A percentile compares a stretch with the other conserved stretches of the same genome.
These are phyloP conservation scores for Ophonus ardosiacus DNA, from an alignment of 2,888 invertebrate species.

Conservation along the genomic window DNA sequence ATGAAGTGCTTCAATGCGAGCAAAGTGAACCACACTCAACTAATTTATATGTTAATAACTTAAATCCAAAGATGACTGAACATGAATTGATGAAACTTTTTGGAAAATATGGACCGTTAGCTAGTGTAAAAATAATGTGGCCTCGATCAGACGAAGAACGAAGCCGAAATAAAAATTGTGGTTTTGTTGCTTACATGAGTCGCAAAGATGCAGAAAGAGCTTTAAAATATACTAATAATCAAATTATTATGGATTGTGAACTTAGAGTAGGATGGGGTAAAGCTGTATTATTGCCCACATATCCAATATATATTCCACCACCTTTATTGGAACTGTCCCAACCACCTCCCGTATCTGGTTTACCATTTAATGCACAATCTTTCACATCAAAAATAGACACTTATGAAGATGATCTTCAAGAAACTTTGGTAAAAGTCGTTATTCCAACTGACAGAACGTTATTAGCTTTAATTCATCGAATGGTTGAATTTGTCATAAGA, in stretches of 20 bases:
- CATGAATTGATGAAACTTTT: slow-evolving; percentile 97
- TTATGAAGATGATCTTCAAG: slow-evolving; percentile 83
- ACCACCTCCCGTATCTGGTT: slow-evolving; percentile 93
- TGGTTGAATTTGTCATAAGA: slow-evolving; percentile 98
- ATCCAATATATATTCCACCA: slow-evolving; percentile 98
- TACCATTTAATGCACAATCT: slow-evolving; percentile 97
- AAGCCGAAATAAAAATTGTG: slow-evolving; percentile 94
- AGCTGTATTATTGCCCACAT: slow-evolving; percentile 95
- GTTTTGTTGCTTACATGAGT: slow-evolving; percentile 99
- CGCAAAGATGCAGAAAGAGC: slow-evolving; percentile 97
- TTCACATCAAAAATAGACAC: slow-evolving; percentile 67
- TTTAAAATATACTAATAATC: slow-evolving; percentile 88
- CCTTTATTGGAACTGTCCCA: slow-evolving; percentile 86
- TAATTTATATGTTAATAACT: slow-evolving; percentile 96
- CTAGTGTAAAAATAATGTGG: slow-evolving; percentile 99
- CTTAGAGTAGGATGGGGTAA: slow-evolving; percentile 99
- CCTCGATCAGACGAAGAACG: slow-evolving; percentile 98
- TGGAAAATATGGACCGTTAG: slow-evolving; percentile 97
- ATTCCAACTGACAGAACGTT: slow-evolving; percentile 82
- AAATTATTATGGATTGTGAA: slow-evolving; percentile 94
- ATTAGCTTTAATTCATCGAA: slow-evolving; percentile 95
- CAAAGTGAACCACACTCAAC: slow-evolving; percentile 97
- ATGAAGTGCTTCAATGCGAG: slow-evolving; percentile 74
- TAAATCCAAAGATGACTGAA: slow-evolving; percentile 96
- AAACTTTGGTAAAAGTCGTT: slow-evolving; percentile 93